Conservation (phyloP, 2,113 vertebrate species). For the Typhlomys cinereus region DNA sequence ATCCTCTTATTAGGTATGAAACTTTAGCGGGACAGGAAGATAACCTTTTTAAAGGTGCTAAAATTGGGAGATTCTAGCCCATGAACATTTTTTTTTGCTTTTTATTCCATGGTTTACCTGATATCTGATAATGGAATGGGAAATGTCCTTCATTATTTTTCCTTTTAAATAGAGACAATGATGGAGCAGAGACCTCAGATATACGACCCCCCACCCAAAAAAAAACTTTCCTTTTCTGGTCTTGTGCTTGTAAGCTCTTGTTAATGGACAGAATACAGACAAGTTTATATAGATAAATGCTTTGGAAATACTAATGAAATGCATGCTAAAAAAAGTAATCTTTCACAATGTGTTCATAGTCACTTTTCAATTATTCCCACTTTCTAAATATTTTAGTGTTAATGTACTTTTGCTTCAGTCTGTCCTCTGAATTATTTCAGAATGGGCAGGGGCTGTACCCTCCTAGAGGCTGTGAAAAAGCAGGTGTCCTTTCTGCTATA, state of each 20-base stretch:
- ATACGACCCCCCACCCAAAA: neutral
- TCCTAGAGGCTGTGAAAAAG: constrained; percentile 73
- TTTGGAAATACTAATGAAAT: constrained; percentile 46
- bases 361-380: constrained; percentile 45
- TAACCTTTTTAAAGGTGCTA: too few relatives aligned
- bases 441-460: constrained; percentile 62
- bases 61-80: neutral
- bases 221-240: constrained; percentile 1
- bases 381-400: constrained; percentile 55
- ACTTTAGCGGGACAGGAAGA: neutral
- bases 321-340: constrained; percentile 1
- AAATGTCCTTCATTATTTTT: neutral
- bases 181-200: neutral
- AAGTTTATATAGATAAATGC: neutral
- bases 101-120: neutral
- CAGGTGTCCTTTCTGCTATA: constrained; percentile 78
- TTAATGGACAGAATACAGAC: neutral
- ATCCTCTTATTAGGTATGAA: neutral
- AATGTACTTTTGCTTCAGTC: constrained; percentile 38
- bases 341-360: constrained; percentile 5
- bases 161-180: constrained; percentile 3
- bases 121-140: neutral
- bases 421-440: constrained; percentile 76
- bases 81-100: neutral
- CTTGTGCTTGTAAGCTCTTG: neutral